phyloP scores from a whole-genome alignment of 1,140 invertebrate species.

The Neodiprion virginianus region DNA sequence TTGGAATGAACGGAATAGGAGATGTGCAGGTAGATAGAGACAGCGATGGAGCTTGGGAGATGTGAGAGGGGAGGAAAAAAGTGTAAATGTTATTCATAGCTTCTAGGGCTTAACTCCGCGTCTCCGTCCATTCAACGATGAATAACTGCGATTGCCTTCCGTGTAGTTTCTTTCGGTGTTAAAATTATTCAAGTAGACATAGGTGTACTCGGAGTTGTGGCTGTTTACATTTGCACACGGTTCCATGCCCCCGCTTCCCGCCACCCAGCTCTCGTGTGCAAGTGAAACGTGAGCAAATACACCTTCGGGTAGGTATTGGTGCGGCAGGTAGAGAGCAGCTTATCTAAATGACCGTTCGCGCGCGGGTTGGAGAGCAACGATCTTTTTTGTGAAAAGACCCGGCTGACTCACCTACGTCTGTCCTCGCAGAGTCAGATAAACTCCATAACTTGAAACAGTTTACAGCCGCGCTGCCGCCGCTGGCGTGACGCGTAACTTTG shows the following conservation, averaged over 20 bases:
- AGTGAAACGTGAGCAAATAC: constrained; percentile 3
- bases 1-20: too few species aligned
- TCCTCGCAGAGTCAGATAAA: neutral
- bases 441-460: neutral
- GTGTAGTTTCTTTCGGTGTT: too few species aligned
- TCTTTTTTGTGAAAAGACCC: neutral
- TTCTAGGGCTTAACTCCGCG: too few species aligned
- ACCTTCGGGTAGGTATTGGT: neutral
- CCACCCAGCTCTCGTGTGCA: neutral
- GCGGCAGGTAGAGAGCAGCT: neutral
- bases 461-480: neutral
- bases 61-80: too few species aligned
- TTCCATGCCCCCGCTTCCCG: too few species aligned
- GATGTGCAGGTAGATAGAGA: too few species aligned
- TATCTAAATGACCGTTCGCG: constrained; percentile 1
- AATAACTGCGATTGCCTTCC: too few species aligned
- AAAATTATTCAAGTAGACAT: neutral
- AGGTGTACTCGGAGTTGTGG: neutral
- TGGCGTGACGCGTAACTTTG: neutral
- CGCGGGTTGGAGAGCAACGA: neutral
- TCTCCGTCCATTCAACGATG: too few species aligned
- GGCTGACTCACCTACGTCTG: neutral
- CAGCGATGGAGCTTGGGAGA: too few species aligned
- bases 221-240: too few species aligned
- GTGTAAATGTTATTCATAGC: too few species aligned